A percentile compares a stretch with the other conserved stretches of the same genome.
Evolutionary conservation across 2,113 vertebrate genomes (phyloP).

Genomic region (Calyptommatus sinebrachiatus): DNA sequence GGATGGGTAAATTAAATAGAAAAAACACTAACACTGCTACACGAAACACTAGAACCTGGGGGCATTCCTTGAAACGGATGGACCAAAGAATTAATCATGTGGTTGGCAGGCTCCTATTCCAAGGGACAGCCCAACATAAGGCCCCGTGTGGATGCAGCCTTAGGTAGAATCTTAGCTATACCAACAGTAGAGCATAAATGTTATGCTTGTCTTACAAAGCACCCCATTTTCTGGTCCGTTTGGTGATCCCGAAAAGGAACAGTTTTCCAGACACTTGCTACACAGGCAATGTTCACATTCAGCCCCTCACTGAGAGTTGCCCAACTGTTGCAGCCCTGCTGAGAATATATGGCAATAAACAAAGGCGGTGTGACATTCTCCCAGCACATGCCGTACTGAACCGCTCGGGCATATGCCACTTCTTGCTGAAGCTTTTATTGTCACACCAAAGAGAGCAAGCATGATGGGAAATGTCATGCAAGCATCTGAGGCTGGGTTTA

Average conservation of each 20-base stretch:
- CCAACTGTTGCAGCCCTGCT: constrained; percentile 40
- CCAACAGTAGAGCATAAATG: background rate
- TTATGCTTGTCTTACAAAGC: background rate
- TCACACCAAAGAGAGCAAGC: constrained; percentile 21
- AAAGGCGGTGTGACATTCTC: constrained; percentile 38
- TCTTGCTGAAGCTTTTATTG: background rate
- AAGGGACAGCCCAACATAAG: too few relatives aligned
- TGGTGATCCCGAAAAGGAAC: constrained; percentile 55
- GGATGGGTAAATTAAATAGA: too few relatives aligned
- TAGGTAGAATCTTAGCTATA: background rate
- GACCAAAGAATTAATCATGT: too few relatives aligned
- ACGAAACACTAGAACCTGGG: too few relatives aligned
- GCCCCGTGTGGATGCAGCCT: background rate
- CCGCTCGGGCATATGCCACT: constrained; percentile 42
- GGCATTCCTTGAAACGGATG: too few relatives aligned
- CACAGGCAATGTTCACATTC: background rate
- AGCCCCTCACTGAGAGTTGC: constrained; percentile 10
- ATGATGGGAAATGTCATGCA: constrained; percentile 22
- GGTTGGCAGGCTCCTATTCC: too few relatives aligned
- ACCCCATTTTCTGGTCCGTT: constrained; percentile 38
- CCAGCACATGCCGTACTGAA: constrained; percentile 35
- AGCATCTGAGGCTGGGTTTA: background rate
- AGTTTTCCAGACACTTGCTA: constrained; percentile 31
- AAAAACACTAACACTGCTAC: too few relatives aligned
- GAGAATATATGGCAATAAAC: constrained; percentile 23